phyloP scores from a whole-genome alignment of 1,140 invertebrate genomes.

The Mizuhopecten yessoensis region DNA sequence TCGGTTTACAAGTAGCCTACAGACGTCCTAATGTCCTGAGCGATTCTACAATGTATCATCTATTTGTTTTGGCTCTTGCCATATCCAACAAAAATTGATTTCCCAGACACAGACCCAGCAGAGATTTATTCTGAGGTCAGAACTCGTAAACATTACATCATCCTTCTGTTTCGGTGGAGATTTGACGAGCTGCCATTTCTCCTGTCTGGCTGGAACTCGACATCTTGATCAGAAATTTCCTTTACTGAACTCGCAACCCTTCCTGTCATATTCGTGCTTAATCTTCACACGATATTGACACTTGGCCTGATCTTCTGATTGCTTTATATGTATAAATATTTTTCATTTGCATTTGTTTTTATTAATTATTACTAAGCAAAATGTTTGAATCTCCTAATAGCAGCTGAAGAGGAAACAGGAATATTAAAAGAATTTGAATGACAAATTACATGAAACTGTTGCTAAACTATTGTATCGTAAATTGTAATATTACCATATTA shows the following conservation, averaged over 20 bases:
- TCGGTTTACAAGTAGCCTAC: too few relatives aligned
- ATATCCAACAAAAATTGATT: neutral
- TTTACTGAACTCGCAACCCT: neutral
- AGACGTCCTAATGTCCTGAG: too few relatives aligned
- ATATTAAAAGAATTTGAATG: too few relatives aligned
- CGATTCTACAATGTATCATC: neutral
- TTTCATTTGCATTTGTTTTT: too few relatives aligned
- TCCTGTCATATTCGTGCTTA: neutral
- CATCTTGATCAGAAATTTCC: neutral
- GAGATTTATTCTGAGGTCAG: neutral
- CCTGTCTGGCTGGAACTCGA: neutral
- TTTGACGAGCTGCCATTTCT: conserved; percentile 36
- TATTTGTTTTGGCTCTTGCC: neutral
- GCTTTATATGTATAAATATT: too few relatives aligned
- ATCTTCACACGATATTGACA: neutral
- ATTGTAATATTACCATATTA: too few relatives aligned
- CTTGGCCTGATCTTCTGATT: neutral
- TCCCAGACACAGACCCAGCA: neutral
- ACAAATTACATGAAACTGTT: too few relatives aligned
- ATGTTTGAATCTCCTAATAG: too few relatives aligned
- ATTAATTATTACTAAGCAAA: too few relatives aligned
- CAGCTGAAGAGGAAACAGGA: too few relatives aligned
- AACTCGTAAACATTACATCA: neutral
- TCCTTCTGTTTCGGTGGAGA: neutral
- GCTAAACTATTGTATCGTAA: too few relatives aligned